Evolutionary conservation across 2,113 vertebrate genomes (phyloP), one percentile per base, ranked within the genome.

Genomic region (Sebastes fasciatus): DNA sequence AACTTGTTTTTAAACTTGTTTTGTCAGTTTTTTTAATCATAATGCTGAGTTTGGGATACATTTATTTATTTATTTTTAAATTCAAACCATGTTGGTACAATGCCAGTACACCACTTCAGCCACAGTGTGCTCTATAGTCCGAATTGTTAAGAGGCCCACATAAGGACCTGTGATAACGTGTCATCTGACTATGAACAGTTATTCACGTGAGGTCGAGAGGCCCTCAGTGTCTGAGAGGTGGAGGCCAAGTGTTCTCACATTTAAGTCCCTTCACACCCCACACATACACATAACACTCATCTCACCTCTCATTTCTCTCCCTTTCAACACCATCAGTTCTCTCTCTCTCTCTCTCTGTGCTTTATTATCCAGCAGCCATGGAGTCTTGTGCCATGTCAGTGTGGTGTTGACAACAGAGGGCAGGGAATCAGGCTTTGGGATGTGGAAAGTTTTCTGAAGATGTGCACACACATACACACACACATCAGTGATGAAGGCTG

Each of bases 131-230:
- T 72, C 6, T 17, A 46, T 8, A 21, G 46, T 64, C 4, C 1
- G 42, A 34, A 19, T 7, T 10, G 42, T 48, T 46, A 10, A 63
- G 61, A 60, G 40, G 34, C 23, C 34, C 34, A 34, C 34, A 34
- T 34, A 34, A 34, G 34, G 34, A 34, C 34, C 42, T 46, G 62
- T 17, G 42, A 64, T 26, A 26, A 60, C 2, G 5, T 21, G 40
- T 65, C 52, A 69, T 69, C 40, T 77, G 70, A 82, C 69, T 19
- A 6, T 57, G n/a, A 51, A 62, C 52, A 43, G 60, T 51, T 61
- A 1, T 43, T 75, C 86, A 83, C 26, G 14, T 81, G 78, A 89
- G 74, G 70, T 84, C 40, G 3, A 72, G 66, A 70, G 79, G 63
- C 13, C 40, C 48, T 78, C 40, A 9, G 5, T 46, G 43, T 60